Evolutionary conservation across 2,888 invertebrate genomes (phyloP).

Genomic region (Chouioia cunea): DNA sequence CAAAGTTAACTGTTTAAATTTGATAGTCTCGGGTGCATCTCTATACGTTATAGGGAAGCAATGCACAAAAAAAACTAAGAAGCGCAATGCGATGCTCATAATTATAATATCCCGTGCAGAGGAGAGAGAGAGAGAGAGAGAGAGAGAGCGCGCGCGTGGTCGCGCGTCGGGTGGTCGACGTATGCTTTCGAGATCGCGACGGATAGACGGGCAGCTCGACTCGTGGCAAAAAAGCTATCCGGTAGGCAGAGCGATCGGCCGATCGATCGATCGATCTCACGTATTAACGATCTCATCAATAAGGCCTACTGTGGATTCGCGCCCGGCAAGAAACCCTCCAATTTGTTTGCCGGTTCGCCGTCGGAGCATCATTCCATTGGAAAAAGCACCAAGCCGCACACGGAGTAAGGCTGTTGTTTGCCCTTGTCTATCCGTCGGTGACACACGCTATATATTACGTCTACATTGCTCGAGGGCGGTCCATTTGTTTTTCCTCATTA

Average conservation of each 20-base stretch:
- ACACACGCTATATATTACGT: too few relatives aligned
- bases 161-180: constrained; percentile 65
- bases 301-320: constrained; percentile 53
- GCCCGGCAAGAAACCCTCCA: constrained; percentile 60
- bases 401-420: too few relatives aligned
- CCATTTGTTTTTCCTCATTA: constrained; percentile 20
- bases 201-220: constrained; percentile 59
- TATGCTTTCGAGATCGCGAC: constrained; percentile 59
- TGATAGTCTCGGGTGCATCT: too few relatives aligned
- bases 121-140: constrained; percentile 12
- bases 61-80: too few relatives aligned
- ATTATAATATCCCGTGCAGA: too few relatives aligned
- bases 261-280: constrained; percentile 60
- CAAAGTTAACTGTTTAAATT: too few relatives aligned
- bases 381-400: constrained; percentile 38
- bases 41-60: too few relatives aligned
- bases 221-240: constrained; percentile 16
- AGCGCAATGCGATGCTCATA: too few relatives aligned
- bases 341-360: constrained; percentile 59
- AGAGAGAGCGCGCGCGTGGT: constrained; percentile 3
- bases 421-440: too few relatives aligned
- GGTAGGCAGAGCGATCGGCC: constrained; percentile 50
- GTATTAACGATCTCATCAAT: constrained; percentile 68
- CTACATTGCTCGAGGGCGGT: not conserved
- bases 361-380: constrained; percentile 33